These are phyloP conservation scores for Unio delphinus DNA, from an alignment of 2,888 invertebrate species.

Conservation along the genomic window DNA sequence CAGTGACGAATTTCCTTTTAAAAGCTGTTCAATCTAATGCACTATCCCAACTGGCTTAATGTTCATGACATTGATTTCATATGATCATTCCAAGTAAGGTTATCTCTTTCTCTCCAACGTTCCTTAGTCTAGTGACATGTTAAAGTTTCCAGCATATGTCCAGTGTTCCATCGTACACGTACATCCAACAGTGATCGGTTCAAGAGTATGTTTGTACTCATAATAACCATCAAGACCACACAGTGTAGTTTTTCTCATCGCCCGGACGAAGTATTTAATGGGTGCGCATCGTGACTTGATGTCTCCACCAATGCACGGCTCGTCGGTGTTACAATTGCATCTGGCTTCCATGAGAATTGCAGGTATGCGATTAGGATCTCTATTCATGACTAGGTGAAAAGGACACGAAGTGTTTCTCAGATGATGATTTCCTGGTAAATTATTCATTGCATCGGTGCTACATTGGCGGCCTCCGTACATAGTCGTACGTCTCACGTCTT, in stretches of 20 bases:
- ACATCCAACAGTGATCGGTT: conserved; percentile 20
- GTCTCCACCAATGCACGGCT: conserved; percentile 9
- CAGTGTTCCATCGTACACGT: conserved; percentile 7
- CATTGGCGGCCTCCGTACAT: too few relatives aligned
- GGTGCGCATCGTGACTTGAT: conserved; percentile 13
- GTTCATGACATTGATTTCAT: too few relatives aligned
- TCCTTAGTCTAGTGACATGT: too few relatives aligned
- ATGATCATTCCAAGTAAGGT: too few relatives aligned
- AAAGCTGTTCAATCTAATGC: too few relatives aligned
- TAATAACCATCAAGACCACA: conserved; percentile 9
- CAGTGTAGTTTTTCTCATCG: conserved; percentile 14
- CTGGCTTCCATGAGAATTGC: conserved; percentile 17
- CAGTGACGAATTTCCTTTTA: too few relatives aligned
- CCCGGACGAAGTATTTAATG: conserved; percentile 15
- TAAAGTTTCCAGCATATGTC: too few relatives aligned
- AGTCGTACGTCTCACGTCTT: too few relatives aligned
- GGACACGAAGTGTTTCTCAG: conserved; percentile 11
- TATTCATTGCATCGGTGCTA: too few relatives aligned
- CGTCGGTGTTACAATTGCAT: conserved; percentile 17
- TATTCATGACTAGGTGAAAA: conserved; percentile 23
- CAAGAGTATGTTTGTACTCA: conserved; percentile 3
- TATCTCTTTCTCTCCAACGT: too few relatives aligned
- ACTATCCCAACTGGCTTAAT: too few relatives aligned
- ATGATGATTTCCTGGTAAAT: too few relatives aligned
- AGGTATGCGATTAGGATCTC: conserved; percentile 19